Evolutionary conservation across 2,113 vertebrate genomes (phyloP).

Genomic region (Spea bombifrons): DNA sequence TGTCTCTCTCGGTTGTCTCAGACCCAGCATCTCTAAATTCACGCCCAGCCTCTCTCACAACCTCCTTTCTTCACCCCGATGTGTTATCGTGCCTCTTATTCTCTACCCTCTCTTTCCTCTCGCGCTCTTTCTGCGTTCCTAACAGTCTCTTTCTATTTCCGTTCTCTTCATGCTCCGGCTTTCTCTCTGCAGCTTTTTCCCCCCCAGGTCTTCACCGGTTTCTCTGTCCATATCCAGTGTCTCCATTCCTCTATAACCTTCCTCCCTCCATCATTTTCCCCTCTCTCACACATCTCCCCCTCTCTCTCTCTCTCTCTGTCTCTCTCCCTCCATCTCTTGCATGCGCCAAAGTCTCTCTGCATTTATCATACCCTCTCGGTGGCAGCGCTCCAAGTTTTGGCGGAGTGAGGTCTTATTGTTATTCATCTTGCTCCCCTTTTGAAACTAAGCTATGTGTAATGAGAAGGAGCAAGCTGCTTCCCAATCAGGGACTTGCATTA

Average conservation of each 20-base stretch:
- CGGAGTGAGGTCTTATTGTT: conserved; percentile 60
- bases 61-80: background rate
- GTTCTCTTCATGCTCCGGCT: too few species aligned
- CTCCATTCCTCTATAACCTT: too few species aligned
- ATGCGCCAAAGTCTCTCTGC: conserved; percentile 51
- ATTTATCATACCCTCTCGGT: conserved; percentile 51
- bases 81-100: too few species aligned
- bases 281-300: conserved; percentile 17
- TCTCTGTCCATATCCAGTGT: too few species aligned
- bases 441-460: conserved; percentile 63
- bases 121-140: too few species aligned
- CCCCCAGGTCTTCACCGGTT: too few species aligned
- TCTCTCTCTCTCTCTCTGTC: conserved; percentile 36
- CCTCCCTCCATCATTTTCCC: conserved; percentile 21
- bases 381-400: conserved; percentile 55
- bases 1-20: too few species aligned
- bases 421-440: conserved; percentile 63
- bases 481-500: conserved; percentile 56
- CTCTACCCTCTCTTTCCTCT: too few species aligned
- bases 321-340: conserved; percentile 52
- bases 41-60: background rate
- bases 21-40: background rate
- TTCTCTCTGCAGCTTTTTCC: too few species aligned
- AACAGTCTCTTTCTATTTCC: too few species aligned
- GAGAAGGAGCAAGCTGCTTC: conserved; percentile 66